Conservation (phyloP, 2,113 vertebrate genomes). For the Eolophus roseicapilla region DNA sequence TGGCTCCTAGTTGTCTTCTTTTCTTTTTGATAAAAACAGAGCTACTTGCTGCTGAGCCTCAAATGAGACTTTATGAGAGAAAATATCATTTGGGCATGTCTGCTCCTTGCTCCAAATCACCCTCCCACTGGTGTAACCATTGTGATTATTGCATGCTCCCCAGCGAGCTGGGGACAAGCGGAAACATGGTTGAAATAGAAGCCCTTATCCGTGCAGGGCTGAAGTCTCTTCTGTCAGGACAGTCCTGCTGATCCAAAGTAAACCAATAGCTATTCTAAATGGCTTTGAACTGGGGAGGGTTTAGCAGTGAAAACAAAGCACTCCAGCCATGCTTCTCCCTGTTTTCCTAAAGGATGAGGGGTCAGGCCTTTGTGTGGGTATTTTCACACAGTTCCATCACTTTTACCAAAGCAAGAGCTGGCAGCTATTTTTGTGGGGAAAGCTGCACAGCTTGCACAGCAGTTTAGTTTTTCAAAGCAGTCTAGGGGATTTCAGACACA, state of each 20-base stretch:
- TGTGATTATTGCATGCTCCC: not conserved
- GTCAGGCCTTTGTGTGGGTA: not conserved
- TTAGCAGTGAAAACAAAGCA: not conserved
- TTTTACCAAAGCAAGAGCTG: not conserved
- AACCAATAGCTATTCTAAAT: not conserved
- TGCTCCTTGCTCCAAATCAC: not conserved
- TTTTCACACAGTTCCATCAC: not conserved
- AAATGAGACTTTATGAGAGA: not conserved
- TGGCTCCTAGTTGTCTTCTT: not conserved
- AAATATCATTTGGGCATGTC: not conserved
- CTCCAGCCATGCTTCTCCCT: not conserved
- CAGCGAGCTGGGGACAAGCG: not conserved
- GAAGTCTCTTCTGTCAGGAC: not conserved
- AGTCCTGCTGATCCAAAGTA: not conserved
- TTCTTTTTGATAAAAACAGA: not conserved
- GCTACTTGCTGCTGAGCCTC: not conserved
- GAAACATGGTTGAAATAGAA: not conserved
- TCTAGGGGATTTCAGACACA: conserved; percentile 17
- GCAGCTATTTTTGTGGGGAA: not conserved
- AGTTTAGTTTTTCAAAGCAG: conserved; percentile 24
- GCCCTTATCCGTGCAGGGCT: not conserved
- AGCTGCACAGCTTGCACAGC: not conserved
- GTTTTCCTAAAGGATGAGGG: not conserved
- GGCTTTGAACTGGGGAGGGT: not conserved
- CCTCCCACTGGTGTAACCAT: not conserved